phyloP scores from a whole-genome alignment of 2,113 vertebrate genomes.

The Lontra canadensis region DNA sequence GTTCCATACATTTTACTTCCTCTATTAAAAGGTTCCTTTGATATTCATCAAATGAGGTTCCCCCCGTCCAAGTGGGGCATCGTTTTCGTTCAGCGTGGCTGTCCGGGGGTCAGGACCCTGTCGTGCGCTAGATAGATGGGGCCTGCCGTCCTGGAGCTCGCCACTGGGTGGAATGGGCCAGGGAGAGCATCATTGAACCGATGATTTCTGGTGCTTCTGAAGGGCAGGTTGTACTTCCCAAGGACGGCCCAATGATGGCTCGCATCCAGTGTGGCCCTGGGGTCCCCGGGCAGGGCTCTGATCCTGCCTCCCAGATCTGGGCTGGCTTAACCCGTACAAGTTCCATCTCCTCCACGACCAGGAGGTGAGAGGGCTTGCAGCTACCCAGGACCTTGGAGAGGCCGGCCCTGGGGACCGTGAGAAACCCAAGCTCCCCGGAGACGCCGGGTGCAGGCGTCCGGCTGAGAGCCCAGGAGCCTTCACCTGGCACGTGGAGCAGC shows the following conservation, averaged over 20 bases:
- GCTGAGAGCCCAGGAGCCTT: neutral
- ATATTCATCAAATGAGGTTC: neutral
- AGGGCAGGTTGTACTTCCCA: neutral
- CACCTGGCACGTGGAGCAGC: rapidly evolving
- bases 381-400: neutral
- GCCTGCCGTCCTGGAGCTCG: neutral
- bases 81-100: rapidly evolving
- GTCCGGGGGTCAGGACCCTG: neutral
- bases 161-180: too few relatives aligned
- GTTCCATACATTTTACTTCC: neutral
- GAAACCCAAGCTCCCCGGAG: neutral
- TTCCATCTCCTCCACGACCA: neutral
- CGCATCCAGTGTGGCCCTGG: rapidly evolving
- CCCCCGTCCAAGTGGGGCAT: neutral
- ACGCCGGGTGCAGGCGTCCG: rapidly evolving
- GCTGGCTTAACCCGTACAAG: neutral
- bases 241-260: too few relatives aligned
- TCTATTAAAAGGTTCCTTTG: neutral
- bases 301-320: neutral
- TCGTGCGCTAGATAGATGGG: neutral
- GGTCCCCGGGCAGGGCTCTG: rapidly evolving
- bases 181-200: neutral
- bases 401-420: neutral
- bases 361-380: neutral
- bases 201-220: neutral